These are phyloP conservation scores for Anser brachyrhynchus DNA, from an alignment of 2,113 vertebrate species.

Conservation along the genomic window DNA sequence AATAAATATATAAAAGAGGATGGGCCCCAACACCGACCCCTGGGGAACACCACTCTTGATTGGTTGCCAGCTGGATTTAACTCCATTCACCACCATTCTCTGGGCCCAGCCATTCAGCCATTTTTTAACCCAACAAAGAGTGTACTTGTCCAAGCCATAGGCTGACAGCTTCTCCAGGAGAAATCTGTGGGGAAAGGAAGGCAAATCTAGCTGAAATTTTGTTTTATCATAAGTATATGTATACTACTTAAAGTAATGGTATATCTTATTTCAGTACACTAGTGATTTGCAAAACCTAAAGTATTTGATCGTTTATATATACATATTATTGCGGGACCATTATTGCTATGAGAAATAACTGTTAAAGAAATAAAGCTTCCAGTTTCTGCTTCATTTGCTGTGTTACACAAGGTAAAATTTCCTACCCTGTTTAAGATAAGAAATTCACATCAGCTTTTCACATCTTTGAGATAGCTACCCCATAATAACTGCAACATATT, in stretches of 20 bases:
- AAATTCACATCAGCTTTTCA: not conserved
- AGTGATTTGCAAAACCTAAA: not conserved
- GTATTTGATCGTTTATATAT: not conserved
- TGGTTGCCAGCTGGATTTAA: too few relatives aligned
- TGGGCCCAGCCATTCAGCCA: too few relatives aligned
- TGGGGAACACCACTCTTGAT: too few relatives aligned
- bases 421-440: not conserved
- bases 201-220: not conserved
- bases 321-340: not conserved
- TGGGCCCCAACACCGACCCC: too few relatives aligned
- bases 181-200: not conserved
- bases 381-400: not conserved
- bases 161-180: too few relatives aligned
- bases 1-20: too few relatives aligned
- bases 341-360: not conserved
- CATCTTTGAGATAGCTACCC: not conserved
- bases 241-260: not conserved
- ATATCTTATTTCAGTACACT: not conserved
- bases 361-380: not conserved
- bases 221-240: not conserved
- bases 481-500: not conserved
- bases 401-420: not conserved
- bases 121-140: too few relatives aligned
- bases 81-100: too few relatives aligned
- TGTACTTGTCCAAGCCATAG: too few relatives aligned